Evolutionary conservation across 2,888 invertebrate genomes (phyloP).

Genomic region (Diarsia dahlii): DNA sequence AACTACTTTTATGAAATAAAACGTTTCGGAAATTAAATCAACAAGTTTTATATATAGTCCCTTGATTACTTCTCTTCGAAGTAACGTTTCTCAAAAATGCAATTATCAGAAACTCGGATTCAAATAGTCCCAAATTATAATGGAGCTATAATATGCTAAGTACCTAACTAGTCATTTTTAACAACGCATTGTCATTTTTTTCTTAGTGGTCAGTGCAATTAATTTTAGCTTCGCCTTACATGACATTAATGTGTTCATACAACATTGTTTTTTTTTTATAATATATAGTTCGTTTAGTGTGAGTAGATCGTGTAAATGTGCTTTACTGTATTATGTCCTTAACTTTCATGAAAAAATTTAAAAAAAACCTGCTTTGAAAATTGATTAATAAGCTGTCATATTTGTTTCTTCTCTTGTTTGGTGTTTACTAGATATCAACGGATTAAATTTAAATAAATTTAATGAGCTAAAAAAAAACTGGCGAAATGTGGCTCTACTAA

Average conservation of each 20-base stretch:
- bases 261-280: conserved; percentile 45
- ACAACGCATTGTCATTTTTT: conserved; percentile 71
- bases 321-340: conserved; percentile 18
- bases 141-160: conserved; percentile 65
- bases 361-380: background rate
- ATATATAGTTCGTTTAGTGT: conserved; percentile 40
- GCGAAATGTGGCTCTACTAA: too few species aligned
- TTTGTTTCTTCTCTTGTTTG: background rate
- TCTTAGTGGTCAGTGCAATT: conserved; percentile 66
- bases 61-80: background rate
- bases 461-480: too few species aligned
- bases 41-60: background rate
- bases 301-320: conserved; percentile 34
- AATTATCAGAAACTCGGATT: conserved; percentile 22
- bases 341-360: background rate
- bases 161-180: conserved; percentile 82
- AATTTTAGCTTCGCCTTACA: conserved; percentile 66
- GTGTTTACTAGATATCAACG: background rate
- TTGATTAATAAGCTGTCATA: background rate
- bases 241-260: conserved; percentile 59
- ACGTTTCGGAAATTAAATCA: background rate
- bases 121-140: conserved; percentile 52
- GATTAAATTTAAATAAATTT: too few species aligned
- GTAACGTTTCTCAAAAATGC: background rate
- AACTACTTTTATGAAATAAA: background rate